phyloP scores from a whole-genome alignment of 1,140 invertebrate genomes.

The Aleiodes sp. region DNA sequence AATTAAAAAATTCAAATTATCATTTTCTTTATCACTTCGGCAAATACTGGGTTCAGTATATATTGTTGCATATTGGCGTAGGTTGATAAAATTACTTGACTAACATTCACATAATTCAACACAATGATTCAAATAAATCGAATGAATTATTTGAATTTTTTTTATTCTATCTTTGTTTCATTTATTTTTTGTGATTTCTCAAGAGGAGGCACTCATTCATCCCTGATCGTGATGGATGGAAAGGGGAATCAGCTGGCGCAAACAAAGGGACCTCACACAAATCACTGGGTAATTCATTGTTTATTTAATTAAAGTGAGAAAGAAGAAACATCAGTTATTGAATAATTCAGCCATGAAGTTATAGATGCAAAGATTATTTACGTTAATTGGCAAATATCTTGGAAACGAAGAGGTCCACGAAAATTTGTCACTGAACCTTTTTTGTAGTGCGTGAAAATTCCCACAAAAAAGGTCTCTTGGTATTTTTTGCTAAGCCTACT shows the following conservation, averaged over 20 bases:
- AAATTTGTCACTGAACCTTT: too few relatives aligned
- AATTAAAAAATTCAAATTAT: too few relatives aligned
- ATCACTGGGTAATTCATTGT: slow-evolving; percentile 76
- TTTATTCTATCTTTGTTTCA: slow-evolving; percentile 7
- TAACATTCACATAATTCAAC: too few relatives aligned
- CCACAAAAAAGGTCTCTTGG: too few relatives aligned
- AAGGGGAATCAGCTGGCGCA: slow-evolving; percentile 74
- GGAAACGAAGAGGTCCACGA: too few relatives aligned
- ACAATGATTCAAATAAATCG: background rate
- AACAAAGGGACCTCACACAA: slow-evolving; percentile 78
- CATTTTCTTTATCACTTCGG: too few relatives aligned
- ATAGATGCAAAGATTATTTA: too few relatives aligned
- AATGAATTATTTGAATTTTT: slow-evolving; percentile 1
- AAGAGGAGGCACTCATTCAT: slow-evolving; percentile 86
- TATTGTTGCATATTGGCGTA: background rate
- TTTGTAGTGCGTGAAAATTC: too few relatives aligned
- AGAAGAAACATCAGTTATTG: background rate
- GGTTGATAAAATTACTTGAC: background rate
- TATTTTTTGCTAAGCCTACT: too few relatives aligned
- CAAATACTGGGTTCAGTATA: background rate
- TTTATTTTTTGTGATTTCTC: slow-evolving; percentile 52
- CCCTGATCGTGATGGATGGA: slow-evolving; percentile 77
- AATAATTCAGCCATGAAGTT: background rate
- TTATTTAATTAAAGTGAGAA: background rate
- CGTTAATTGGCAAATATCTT: too few relatives aligned